phyloP scores from a whole-genome alignment of 2,113 vertebrate genomes.

The Pelusios castaneus region DNA sequence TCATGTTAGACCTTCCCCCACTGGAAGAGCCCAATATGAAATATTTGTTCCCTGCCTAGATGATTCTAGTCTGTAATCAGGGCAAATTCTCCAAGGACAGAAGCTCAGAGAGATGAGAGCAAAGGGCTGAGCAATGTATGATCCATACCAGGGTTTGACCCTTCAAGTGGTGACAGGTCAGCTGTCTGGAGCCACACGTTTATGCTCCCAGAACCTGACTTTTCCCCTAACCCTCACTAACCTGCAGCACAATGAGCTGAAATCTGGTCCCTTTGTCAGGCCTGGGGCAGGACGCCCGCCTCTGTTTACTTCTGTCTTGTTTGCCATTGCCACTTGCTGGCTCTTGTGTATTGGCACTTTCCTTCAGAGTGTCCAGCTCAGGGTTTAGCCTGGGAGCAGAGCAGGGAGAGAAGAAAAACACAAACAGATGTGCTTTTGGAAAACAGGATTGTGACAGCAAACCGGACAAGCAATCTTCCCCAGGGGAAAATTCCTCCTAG shows the following conservation, averaged over 20 bases:
- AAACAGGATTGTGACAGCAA: background rate
- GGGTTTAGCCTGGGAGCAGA: conserved; percentile 41
- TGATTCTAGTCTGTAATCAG: background rate
- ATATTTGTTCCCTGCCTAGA: background rate
- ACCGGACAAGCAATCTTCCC: no score
- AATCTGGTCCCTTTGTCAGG: conserved; percentile 87
- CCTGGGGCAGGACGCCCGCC: conserved; percentile 83
- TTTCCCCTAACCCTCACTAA: conserved; percentile 12
- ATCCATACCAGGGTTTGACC: background rate
- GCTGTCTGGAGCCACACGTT: background rate
- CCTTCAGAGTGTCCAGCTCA: conserved; percentile 49
- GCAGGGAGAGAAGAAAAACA: background rate
- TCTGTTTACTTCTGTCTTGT: conserved; percentile 84
- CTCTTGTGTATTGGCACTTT: conserved; percentile 73
- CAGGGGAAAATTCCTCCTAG: no score
- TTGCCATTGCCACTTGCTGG: conserved; percentile 80
- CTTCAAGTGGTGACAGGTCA: background rate
- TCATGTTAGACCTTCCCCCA: no score
- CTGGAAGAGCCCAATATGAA: background rate
- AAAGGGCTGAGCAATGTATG: background rate
- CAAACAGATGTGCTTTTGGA: background rate
- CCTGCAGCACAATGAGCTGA: conserved; percentile 90
- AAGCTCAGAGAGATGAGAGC: no score
- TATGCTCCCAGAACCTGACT: background rate
- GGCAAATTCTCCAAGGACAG: background rate